phyloP scores from a whole-genome alignment of 2,113 vertebrate genomes.

The Scatophagus argus region DNA sequence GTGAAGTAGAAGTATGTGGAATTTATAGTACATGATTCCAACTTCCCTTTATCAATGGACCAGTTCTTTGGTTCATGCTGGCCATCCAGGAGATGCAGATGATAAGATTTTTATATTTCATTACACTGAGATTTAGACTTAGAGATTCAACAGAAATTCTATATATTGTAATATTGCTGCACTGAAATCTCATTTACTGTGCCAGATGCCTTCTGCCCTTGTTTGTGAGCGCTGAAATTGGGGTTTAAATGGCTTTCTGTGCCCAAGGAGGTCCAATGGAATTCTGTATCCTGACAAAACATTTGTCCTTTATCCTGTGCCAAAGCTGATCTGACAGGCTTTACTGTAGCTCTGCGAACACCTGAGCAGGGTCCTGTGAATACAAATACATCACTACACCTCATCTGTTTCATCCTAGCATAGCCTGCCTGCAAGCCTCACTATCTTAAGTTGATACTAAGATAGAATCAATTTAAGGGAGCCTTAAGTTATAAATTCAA shows the following conservation, averaged over 20 bases:
- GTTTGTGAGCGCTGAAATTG: slow-evolving; percentile 56
- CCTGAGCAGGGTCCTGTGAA: slow-evolving; percentile 53
- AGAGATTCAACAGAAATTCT: slow-evolving; percentile 9
- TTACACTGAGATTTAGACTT: slow-evolving; percentile 24
- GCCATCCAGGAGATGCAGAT: slow-evolving; percentile 11
- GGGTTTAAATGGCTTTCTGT: slow-evolving; percentile 59
- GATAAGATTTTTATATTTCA: slow-evolving; percentile 24
- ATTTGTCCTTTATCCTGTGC: slow-evolving; percentile 63
- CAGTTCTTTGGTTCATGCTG: slow-evolving; percentile 2
- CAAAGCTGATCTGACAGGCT: slow-evolving; percentile 57
- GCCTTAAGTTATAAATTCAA: slow-evolving; percentile 44
- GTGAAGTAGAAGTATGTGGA: slow-evolving; percentile 1
- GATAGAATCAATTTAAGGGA: too few relatives aligned
- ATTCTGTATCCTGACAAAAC: slow-evolving; percentile 69
- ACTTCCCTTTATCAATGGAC: too few relatives aligned
- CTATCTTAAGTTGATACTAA: slow-evolving; percentile 46
- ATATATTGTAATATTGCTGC: slow-evolving; percentile 38
- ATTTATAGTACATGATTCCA: background rate
- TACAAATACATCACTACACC: slow-evolving; percentile 58
- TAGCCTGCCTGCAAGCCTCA: slow-evolving; percentile 8
- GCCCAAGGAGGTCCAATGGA: slow-evolving; percentile 56
- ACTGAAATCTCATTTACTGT: slow-evolving; percentile 39
- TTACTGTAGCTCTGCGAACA: slow-evolving; percentile 57
- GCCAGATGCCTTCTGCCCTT: slow-evolving; percentile 47
- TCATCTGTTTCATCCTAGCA: slow-evolving; percentile 34